Evolutionary conservation across 2,888 invertebrate species (phyloP).

Genomic region (Cosmorhoe ocellata): DNA sequence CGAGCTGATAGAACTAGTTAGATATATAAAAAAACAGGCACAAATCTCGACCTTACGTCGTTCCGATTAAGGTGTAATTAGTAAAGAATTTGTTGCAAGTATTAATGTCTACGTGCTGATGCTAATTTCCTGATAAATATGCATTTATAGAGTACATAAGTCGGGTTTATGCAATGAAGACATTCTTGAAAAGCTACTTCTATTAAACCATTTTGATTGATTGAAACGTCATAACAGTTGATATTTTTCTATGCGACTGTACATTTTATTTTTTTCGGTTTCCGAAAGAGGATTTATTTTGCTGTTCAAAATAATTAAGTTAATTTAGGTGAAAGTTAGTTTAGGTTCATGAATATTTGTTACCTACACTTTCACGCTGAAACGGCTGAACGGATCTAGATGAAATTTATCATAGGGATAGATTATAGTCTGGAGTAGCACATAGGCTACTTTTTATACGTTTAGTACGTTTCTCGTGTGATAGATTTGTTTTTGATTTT

Average conservation of each 20-base stretch:
- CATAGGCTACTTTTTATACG: too few species aligned
- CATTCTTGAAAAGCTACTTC: conserved; percentile 1
- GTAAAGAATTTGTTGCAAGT: conserved; percentile 8
- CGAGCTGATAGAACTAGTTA: conserved; percentile 3
- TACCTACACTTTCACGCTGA: too few species aligned
- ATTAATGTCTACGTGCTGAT: conserved; percentile 11
- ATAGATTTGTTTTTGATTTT: too few species aligned
- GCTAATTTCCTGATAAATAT: conserved; percentile 15
- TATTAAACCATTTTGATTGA: background rate
- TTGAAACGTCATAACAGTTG: background rate
- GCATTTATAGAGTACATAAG: conserved; percentile 11
- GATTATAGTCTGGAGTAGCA: too few species aligned
- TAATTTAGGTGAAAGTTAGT: too few species aligned
- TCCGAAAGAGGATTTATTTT: too few species aligned
- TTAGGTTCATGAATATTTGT: too few species aligned
- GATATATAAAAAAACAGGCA: background rate
- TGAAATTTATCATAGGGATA: too few species aligned
- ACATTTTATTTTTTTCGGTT: too few species aligned
- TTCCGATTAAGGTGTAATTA: conserved; percentile 10
- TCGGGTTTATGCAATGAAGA: background rate
- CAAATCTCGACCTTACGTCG: conserved; percentile 4
- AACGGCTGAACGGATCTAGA: too few species aligned
- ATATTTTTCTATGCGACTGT: conserved; percentile 5
- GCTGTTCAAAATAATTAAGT: too few species aligned
- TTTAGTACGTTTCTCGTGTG: too few species aligned